Percentiles rank a stretch among this genome's conserved stretches.
Evolutionary conservation across 2,888 invertebrate genomes (phyloP).

Genomic region (Agrotis puta): DNA sequence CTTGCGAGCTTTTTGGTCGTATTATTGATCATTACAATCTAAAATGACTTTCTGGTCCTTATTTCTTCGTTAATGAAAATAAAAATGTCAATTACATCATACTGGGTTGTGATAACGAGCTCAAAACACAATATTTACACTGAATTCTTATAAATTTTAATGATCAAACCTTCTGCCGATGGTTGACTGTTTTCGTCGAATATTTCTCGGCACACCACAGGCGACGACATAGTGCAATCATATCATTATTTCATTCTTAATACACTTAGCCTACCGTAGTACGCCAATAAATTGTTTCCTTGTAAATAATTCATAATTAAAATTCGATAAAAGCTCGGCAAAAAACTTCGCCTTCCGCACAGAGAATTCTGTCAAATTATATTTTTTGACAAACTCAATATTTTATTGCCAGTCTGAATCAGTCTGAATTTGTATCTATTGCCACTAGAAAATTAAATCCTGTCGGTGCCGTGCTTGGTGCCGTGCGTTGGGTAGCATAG

Average conservation of each 20-base stretch:
- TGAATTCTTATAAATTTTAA: slow-evolving; percentile 27
- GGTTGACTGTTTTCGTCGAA: slow-evolving; percentile 96
- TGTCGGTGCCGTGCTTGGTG: no score
- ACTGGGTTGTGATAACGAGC: neutral
- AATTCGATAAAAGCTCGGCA: slow-evolving; percentile 46
- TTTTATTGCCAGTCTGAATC: slow-evolving; percentile 39
- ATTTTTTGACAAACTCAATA: slow-evolving; percentile 58
- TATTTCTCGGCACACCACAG: slow-evolving; percentile 95
- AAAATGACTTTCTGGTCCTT: neutral
- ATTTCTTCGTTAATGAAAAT: neutral
- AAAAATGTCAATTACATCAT: no score
- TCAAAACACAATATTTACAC: slow-evolving; percentile 34
- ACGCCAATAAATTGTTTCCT: slow-evolving; percentile 42
- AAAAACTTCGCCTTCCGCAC: slow-evolving; percentile 36
- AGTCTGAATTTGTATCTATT: slow-evolving; percentile 4
- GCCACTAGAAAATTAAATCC: slow-evolving; percentile 13
- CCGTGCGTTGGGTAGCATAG: no score
- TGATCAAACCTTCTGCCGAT: slow-evolving; percentile 94
- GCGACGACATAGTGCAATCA: slow-evolving; percentile 82
- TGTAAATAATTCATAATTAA: slow-evolving; percentile 58
- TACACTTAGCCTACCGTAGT: slow-evolving; percentile 47
- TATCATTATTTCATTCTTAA: slow-evolving; percentile 75
- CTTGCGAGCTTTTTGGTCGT: neutral
- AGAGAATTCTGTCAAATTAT: slow-evolving; percentile 49
- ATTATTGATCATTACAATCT: slow-evolving; percentile 18